A percentile compares a stretch with the other conserved stretches of the same genome.
Evolutionary conservation across 2,888 invertebrate species (phyloP).

Genomic region (Eupithecia subfuscata): DNA sequence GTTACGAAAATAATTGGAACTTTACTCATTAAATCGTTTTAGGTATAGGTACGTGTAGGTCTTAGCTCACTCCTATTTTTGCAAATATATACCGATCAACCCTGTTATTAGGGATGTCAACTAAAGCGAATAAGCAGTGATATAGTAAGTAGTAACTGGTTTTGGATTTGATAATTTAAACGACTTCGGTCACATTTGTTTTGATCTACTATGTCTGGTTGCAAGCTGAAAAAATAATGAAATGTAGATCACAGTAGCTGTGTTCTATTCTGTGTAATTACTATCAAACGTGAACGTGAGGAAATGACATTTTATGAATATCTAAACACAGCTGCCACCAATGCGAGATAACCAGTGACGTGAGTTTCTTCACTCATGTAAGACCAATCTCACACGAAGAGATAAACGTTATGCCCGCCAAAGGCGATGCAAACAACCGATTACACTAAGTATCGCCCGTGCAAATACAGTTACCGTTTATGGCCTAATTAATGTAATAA

Average conservation of each 20-base stretch:
- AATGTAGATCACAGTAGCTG: background rate
- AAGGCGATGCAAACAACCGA: background rate
- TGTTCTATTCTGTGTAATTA: background rate
- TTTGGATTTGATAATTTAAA: background rate
- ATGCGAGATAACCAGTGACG: conserved; percentile 2
- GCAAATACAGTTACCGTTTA: background rate
- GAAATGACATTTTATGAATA: conserved; percentile 1
- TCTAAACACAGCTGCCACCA: background rate
- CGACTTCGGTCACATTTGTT: background rate
- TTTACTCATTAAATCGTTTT: background rate
- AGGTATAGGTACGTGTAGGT: no score
- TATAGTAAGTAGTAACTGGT: background rate
- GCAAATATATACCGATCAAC: background rate
- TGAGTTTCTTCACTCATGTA: background rate
- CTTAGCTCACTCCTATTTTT: background rate
- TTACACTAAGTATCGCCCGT: background rate
- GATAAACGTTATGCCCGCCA: background rate
- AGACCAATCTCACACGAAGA: background rate
- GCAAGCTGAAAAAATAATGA: background rate
- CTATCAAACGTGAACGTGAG: conserved; percentile 9
- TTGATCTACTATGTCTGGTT: background rate
- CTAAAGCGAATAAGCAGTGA: no score
- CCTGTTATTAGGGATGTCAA: no score
- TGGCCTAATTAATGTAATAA: background rate
- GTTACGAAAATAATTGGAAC: background rate